Conservation (phyloP, 2,113 vertebrate genomes). For the Naja naja region DNA sequence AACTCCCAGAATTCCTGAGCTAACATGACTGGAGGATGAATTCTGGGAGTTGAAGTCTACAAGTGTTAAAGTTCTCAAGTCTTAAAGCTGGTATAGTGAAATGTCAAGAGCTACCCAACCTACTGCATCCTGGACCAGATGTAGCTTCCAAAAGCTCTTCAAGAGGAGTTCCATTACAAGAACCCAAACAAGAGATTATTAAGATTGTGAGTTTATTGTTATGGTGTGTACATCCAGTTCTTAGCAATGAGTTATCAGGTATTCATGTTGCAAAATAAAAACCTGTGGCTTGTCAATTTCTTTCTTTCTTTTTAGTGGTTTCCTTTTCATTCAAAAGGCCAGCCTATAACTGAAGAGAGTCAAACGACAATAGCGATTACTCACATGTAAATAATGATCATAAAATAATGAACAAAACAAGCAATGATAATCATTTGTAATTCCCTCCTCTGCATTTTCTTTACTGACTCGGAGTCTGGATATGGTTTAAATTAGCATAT, state of each 20-base stretch:
- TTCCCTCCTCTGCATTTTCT: not conserved
- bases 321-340: not conserved
- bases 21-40: too few relatives aligned
- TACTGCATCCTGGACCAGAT: not conserved
- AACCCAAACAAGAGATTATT: not conserved
- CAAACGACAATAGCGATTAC: not conserved
- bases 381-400: not conserved
- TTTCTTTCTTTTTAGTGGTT: not conserved
- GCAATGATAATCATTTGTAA: not conserved
- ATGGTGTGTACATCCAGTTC: not conserved
- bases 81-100: not conserved
- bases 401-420: not conserved
- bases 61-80: too few relatives aligned
- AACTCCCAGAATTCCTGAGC: too few relatives aligned
- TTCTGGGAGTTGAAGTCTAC: too few relatives aligned
- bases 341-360: not conserved
- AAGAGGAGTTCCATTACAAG: not conserved
- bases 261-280: not conserved
- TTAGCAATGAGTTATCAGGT: not conserved
- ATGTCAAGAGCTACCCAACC: not conserved
- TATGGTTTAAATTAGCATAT: constrained; percentile 35
- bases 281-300: not conserved
- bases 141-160: not conserved
- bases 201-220: not conserved
- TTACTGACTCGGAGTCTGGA: not conserved